A percentile compares a stretch with the other conserved stretches of the same genome.
Conservation (phyloP, 2,888 invertebrate genomes). For the Lycophotia porphyrea region DNA sequence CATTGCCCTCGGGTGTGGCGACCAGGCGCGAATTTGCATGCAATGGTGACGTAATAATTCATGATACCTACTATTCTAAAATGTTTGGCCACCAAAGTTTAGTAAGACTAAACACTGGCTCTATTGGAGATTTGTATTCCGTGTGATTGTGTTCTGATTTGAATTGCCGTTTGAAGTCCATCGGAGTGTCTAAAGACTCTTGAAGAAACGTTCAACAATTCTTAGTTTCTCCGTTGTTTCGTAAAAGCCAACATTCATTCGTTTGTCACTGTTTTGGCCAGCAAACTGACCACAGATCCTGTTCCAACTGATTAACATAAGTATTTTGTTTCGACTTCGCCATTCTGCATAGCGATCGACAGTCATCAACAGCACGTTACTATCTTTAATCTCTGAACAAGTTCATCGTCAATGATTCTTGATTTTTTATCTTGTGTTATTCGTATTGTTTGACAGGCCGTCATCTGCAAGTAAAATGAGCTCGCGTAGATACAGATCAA, state of each 20-base stretch:
- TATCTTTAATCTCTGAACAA: conserved; percentile 52
- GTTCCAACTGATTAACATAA: conserved; percentile 59
- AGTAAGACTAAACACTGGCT: neutral
- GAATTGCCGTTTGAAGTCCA: conserved; percentile 12
- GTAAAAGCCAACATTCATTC: conserved; percentile 15
- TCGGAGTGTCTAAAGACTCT: neutral
- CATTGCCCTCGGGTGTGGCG: conserved; percentile 50
- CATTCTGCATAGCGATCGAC: conserved; percentile 46
- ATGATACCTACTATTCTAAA: conserved; percentile 33
- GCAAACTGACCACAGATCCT: conserved; percentile 57
- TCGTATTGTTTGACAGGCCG: conserved; percentile 55
- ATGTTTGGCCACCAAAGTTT: conserved; percentile 19
- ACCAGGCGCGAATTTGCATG: conserved; percentile 59
- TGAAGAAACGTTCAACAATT: conserved; percentile 19
- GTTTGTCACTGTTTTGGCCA: conserved; percentile 3
- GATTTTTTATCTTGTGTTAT: conserved; percentile 45
- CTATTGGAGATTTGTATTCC: conserved; percentile 18
- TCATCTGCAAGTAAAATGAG: conserved; percentile 63
- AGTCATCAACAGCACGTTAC: conserved; percentile 35
- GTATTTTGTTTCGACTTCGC: conserved; percentile 56
- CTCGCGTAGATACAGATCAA: conserved; percentile 55
- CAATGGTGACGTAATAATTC: conserved; percentile 63
- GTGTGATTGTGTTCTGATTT: conserved; percentile 13
- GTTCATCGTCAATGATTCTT: conserved; percentile 44
- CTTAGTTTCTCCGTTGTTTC: conserved; percentile 22